phyloP scores from a whole-genome alignment of 2,888 invertebrate species.

The Calephelis perditalis region DNA sequence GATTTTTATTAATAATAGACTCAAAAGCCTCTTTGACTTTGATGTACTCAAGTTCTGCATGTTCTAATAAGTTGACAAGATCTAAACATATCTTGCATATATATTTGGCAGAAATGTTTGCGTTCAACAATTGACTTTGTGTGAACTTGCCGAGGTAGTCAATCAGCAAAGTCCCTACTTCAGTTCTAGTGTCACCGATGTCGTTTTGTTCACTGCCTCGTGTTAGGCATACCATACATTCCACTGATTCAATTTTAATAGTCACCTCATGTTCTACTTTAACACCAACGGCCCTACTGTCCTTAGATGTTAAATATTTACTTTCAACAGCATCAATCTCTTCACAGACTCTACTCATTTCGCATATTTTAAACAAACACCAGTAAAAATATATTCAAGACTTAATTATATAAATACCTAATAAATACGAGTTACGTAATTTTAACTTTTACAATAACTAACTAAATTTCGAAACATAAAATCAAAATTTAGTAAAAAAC shows the following conservation, averaged over 20 bases:
- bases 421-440: no score
- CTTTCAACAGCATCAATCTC: slow-evolving; percentile 45
- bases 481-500: neutral
- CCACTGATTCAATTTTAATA: slow-evolving; percentile 54
- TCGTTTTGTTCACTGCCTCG: slow-evolving; percentile 45
- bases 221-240: slow-evolving; percentile 53
- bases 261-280: slow-evolving; percentile 31
- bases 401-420: slow-evolving; percentile 17
- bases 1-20: slow-evolving; percentile 58
- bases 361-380: slow-evolving; percentile 21
- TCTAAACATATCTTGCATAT: slow-evolving; percentile 57
- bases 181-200: slow-evolving; percentile 42
- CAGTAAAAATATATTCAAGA: slow-evolving; percentile 1
- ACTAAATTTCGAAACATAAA: no score
- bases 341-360: slow-evolving; percentile 53
- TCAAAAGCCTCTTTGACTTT: slow-evolving; percentile 60
- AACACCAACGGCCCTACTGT: slow-evolving; percentile 32
- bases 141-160: slow-evolving; percentile 50
- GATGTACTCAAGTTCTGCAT: slow-evolving; percentile 56
- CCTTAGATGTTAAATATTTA: slow-evolving; percentile 33
- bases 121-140: slow-evolving; percentile 38
- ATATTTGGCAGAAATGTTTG: slow-evolving; percentile 39
- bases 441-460: no score
- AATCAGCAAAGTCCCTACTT: slow-evolving; percentile 43
- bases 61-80: slow-evolving; percentile 57